These are phyloP conservation scores for Notoglanidium macrostoma DNA, from an alignment of 2,797 vertebrate genomes.

Conservation along the genomic window DNA sequence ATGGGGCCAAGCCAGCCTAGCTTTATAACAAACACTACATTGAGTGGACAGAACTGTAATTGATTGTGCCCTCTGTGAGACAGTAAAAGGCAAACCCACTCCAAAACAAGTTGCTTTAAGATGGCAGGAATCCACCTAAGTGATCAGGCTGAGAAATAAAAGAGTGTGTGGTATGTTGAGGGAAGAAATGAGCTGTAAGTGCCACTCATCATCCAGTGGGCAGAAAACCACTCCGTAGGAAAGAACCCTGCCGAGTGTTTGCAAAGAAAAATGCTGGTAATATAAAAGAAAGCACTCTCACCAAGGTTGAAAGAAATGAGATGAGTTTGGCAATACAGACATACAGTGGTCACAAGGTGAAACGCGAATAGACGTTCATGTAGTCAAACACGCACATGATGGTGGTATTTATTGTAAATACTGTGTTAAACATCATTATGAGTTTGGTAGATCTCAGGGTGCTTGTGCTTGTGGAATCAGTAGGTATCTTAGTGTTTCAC, in stretches of 20 bases:
- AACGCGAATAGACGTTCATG: not conserved
- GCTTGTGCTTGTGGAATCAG: not conserved
- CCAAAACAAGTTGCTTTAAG: not conserved
- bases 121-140: not conserved
- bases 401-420: not conserved
- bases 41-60: not conserved
- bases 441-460: not conserved
- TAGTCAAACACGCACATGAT: not conserved
- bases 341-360: not conserved
- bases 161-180: not conserved
- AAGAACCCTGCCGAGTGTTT: slow-evolving; percentile 7
- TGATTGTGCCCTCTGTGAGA: not conserved
- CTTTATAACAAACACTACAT: not conserved
- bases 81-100: not conserved
- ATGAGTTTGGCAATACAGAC: not conserved
- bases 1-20: not conserved
- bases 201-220: not conserved
- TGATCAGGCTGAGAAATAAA: not conserved
- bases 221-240: not conserved
- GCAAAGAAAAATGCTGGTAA: not conserved
- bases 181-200: not conserved
- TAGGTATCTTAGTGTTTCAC: not conserved
- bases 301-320: not conserved
- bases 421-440: not conserved
- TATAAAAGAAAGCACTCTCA: not conserved